Conservation (phyloP, 2,113 vertebrate species). For the Clarias macrocephalus region DNA sequence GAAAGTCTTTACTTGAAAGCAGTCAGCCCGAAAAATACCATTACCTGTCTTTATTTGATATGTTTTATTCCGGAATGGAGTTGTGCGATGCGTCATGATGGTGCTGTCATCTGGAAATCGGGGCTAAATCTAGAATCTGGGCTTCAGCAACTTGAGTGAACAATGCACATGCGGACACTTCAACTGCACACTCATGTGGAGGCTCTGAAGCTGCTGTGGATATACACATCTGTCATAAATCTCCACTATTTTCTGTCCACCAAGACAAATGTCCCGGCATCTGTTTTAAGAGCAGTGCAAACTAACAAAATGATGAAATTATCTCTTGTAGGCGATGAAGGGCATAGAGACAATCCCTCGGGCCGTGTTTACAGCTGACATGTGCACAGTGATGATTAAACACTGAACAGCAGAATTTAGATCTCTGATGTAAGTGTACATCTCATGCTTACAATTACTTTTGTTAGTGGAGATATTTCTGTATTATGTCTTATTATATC, state of each 20-base stretch:
- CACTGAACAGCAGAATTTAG: no score
- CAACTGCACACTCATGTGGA: neutral
- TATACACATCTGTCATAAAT: neutral
- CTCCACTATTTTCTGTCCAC: neutral
- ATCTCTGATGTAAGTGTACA: no score
- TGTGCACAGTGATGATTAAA: no score
- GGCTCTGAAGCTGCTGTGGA: neutral
- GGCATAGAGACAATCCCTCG: neutral
- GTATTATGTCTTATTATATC: neutral
- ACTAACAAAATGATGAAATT: neutral
- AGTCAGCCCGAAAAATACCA: neutral
- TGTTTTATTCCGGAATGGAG: constrained; percentile 3
- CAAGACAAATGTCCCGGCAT: neutral
- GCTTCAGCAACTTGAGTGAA: constrained; percentile 3
- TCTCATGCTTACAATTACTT: no score
- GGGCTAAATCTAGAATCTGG: neutral
- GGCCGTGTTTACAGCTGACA: no score
- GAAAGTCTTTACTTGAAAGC: neutral
- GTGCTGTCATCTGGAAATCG: neutral
- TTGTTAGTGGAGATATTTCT: no score
- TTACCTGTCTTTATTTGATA: constrained; percentile 12
- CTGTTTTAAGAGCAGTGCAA: neutral
- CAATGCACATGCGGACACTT: neutral
- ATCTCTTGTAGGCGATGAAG: neutral
- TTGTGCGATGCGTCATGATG: neutral